Evolutionary conservation across 2,113 vertebrate species (phyloP), one percentile per base, ranked within the genome.

Genomic region (Rhinolophus sinicus): DNA sequence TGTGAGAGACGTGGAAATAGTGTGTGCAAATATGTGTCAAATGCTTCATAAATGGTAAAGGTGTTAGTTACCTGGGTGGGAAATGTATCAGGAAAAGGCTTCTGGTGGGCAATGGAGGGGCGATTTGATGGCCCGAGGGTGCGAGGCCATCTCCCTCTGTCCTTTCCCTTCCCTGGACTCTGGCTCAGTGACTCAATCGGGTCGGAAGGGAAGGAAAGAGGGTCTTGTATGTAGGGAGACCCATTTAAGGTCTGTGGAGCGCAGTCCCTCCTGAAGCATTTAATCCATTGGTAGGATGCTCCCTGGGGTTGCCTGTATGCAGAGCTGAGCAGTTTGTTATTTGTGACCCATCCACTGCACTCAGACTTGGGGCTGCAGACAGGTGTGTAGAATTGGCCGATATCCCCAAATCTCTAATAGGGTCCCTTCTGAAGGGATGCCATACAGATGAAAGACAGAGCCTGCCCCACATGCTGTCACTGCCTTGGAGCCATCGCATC

Each of bases 381-480:
- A 44, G 50, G 22, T 28, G 73, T 44, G 47, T 33, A 16, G 75
- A 24, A 14, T 14, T 0, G 76, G 38, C 52, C 5, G 21, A 28
- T 88, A 56, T 58, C 78, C 35, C 50, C 64, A 14, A 22, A 22
- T 77, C 40, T 30, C 18, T 19, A 13, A 7, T 16, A 35, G 78
- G n/a, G 67, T 62, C 33, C 22, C 18, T 21, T 67, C 54, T 40
- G 58, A 28, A 83, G 78, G 54, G 56, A 33, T 19, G 62, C 38
- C 4, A 0, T 19, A 19, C 35, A 40, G 70, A 10, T 8, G 33
- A 47, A 5, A 73, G 52, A 8, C 0, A 3, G 70, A 24, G 22
- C 6, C 30, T 5, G 8, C 2, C 5, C 12, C 30, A 0, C 33
- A 30, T 0, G 13, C n/a, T 28, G 2, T 16, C n/a, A 5, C 72